Percentiles rank a stretch among this genome's conserved stretches.
Conservation (phyloP, 2,888 invertebrate genomes). For the Baronia brevicornis region DNA sequence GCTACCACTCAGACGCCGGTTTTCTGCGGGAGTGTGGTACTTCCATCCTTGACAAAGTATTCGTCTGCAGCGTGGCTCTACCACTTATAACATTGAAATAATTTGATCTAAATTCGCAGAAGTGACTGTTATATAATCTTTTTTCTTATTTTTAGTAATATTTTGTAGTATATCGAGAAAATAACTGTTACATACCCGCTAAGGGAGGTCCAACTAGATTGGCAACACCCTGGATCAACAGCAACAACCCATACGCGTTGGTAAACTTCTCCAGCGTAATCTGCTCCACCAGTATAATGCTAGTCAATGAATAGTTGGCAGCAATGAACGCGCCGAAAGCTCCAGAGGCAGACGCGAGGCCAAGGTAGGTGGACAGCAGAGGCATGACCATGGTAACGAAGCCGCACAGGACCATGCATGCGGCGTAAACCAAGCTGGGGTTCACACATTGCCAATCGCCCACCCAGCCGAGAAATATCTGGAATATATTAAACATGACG, state of each 20-base stretch:
- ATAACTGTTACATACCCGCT: conserved; percentile 79
- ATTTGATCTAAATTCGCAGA: too few relatives aligned
- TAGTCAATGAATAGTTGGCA: conserved; percentile 93
- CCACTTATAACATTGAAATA: too few relatives aligned
- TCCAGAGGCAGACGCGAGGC: conserved; percentile 80
- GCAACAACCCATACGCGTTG: conserved; percentile 90
- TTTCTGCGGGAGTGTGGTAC: too few relatives aligned
- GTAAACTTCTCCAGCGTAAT: conserved; percentile 94
- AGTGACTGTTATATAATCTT: too few relatives aligned
- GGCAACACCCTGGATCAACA: conserved; percentile 92
- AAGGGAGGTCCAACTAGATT: conserved; percentile 93
- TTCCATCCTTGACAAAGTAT: too few relatives aligned
- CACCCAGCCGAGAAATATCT: conserved; percentile 90
- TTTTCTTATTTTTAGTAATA: too few relatives aligned
- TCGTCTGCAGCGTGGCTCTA: too few relatives aligned
- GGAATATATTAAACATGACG: too few relatives aligned
- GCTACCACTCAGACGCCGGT: too few relatives aligned
- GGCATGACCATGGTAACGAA: conserved; percentile 80
- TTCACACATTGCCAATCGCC: conserved; percentile 89
- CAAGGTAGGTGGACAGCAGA: conserved; percentile 69
- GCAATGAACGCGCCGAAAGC: conserved; percentile 93
- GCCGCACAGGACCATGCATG: conserved; percentile 85
- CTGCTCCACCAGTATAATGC: conserved; percentile 91
- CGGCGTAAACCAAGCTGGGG: conserved; percentile 86
- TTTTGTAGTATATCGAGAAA: background rate